Evolutionary conservation across 2,113 vertebrate genomes (phyloP).

Genomic region (Isurus oxyrinchus): DNA sequence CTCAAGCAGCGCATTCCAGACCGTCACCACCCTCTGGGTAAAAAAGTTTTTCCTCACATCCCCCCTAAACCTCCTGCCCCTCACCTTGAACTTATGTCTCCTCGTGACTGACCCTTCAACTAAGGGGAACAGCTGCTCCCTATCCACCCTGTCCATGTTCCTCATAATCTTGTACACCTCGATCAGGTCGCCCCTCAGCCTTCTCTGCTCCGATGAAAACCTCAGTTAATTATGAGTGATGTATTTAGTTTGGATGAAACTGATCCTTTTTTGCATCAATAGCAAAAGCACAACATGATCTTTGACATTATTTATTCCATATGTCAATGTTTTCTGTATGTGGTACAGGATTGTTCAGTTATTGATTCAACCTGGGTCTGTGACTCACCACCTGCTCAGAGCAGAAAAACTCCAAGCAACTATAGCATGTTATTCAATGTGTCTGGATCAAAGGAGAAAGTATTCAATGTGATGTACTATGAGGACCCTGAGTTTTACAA

Average conservation of each 20-base stretch:
- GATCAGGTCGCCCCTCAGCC: too few species aligned
- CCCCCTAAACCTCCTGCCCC: too few species aligned
- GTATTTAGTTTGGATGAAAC: background rate
- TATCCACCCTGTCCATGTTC: too few species aligned
- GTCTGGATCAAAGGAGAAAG: background rate
- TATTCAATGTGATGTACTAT: conserved; percentile 45
- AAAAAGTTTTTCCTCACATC: too few species aligned
- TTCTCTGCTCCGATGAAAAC: background rate
- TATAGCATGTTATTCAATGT: background rate
- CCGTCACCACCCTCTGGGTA: too few species aligned
- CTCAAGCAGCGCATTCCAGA: too few species aligned
- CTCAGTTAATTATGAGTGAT: background rate
- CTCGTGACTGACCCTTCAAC: too few species aligned
- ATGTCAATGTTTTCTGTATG: background rate
- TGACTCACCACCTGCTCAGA: background rate
- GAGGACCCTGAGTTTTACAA: conserved; percentile 54
- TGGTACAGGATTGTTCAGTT: background rate
- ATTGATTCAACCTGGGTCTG: background rate
- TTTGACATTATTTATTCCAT: background rate
- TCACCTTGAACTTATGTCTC: too few species aligned
- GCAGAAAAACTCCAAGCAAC: background rate
- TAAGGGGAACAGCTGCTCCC: too few species aligned
- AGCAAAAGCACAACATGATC: background rate
- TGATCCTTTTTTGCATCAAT: background rate
- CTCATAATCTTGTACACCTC: too few species aligned